Percentiles rank a stretch among this genome's conserved stretches.
Conservation (phyloP, 2,113 vertebrate species). For the Siniperca knerii region DNA sequence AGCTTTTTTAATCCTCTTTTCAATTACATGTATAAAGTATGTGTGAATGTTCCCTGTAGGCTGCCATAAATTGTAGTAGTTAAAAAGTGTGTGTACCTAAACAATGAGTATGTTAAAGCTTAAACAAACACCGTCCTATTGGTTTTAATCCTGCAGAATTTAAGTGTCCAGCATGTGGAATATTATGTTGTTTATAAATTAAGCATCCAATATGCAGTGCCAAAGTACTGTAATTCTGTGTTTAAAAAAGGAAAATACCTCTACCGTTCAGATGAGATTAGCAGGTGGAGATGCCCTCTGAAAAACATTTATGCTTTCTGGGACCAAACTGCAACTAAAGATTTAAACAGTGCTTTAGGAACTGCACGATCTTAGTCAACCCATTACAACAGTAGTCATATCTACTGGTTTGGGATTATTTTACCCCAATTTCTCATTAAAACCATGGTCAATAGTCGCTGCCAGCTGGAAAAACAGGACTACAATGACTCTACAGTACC, state of each 20-base stretch:
- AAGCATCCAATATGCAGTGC: neutral
- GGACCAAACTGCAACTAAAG: neutral
- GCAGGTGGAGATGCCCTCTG: neutral
- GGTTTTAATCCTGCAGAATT: neutral
- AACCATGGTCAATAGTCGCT: neutral
- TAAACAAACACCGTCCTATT: neutral
- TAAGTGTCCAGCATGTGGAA: neutral
- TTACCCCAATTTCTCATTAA: conserved; percentile 21
- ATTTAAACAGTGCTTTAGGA: neutral
- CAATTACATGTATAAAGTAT: conserved; percentile 8
- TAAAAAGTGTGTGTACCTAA: neutral
- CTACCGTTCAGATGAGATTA: neutral
- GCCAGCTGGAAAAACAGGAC: conserved; percentile 15
- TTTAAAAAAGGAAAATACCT: neutral
- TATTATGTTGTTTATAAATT: neutral
- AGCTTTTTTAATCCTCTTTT: conserved; percentile 22
- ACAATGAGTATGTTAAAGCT: neutral
- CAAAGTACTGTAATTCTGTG: neutral
- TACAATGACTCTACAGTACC: neutral
- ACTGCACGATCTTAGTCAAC: neutral
- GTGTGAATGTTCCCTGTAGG: neutral
- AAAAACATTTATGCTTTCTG: neutral
- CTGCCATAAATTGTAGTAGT: neutral
- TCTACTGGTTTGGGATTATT: conserved; percentile 13
- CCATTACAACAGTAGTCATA: neutral